A percentile compares a stretch with the other conserved stretches of the same genome.
Conservation (phyloP, 2,888 invertebrate genomes). For the Liposcelis brunnea region DNA sequence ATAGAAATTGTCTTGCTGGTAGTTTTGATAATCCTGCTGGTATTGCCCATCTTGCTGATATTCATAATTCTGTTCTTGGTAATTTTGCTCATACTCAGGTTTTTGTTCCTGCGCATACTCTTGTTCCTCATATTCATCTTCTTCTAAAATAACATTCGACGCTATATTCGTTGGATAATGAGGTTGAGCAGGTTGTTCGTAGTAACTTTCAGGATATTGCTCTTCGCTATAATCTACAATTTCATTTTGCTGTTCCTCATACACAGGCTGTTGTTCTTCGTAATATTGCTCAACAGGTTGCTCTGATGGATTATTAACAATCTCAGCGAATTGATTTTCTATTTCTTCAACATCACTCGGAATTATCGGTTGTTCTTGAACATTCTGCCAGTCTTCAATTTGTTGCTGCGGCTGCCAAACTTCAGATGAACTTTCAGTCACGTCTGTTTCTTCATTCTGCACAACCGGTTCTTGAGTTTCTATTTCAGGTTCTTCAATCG, state of each 20-base stretch:
- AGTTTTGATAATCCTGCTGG: background rate
- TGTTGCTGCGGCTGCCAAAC: background rate
- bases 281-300: too few species aligned
- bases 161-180: background rate
- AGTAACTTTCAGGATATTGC: background rate
- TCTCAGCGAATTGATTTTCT: background rate
- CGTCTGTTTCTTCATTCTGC: too few species aligned
- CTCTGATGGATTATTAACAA: background rate
- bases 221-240: background rate
- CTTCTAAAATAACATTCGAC: constrained; percentile 7
- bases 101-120: background rate
- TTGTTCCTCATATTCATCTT: constrained; percentile 2
- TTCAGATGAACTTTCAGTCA: too few species aligned
- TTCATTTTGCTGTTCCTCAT: background rate
- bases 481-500: background rate
- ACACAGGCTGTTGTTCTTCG: too few species aligned
- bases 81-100: background rate
- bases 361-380: background rate
- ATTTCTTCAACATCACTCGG: background rate
- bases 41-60: background rate
- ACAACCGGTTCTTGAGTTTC: background rate
- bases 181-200: background rate
- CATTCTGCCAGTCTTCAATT: background rate
- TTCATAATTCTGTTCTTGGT: background rate
- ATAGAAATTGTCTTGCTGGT: background rate